These are phyloP conservation scores for Rhombomys opimus DNA, from an alignment of 2,113 vertebrate species.

Conservation along the genomic window DNA sequence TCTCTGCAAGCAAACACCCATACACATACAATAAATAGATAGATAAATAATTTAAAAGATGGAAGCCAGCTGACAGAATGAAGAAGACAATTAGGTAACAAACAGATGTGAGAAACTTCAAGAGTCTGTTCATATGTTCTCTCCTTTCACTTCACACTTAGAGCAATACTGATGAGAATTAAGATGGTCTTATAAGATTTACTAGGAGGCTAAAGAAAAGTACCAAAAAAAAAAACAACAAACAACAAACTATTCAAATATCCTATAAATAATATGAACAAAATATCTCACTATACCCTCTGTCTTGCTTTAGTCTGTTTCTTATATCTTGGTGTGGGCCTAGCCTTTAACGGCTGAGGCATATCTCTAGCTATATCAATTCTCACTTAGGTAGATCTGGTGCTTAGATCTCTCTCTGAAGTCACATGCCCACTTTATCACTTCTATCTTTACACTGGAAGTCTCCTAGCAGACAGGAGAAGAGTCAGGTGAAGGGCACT, in stretches of 20 bases:
- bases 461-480: background rate
- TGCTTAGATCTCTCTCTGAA: background rate
- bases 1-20: background rate
- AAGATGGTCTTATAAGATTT: background rate
- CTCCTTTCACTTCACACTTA: background rate
- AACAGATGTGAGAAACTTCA: background rate
- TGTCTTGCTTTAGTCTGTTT: background rate
- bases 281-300: background rate
- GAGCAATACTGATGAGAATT: background rate
- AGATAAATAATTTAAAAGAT: background rate
- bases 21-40: background rate
- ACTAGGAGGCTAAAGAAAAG: background rate
- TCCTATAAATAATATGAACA: background rate
- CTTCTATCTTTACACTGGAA: background rate
- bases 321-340: background rate
- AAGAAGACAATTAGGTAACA: background rate
- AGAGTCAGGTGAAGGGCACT: background rate
- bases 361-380: background rate
- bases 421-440: background rate
- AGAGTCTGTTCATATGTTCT: background rate
- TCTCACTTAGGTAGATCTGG: background rate
- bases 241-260: background rate
- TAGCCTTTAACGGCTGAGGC: background rate
- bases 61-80: background rate
- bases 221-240: background rate